Evolutionary conservation across 2,797 vertebrate species (phyloP).

Genomic region (Pogonophryne albipinna): DNA sequence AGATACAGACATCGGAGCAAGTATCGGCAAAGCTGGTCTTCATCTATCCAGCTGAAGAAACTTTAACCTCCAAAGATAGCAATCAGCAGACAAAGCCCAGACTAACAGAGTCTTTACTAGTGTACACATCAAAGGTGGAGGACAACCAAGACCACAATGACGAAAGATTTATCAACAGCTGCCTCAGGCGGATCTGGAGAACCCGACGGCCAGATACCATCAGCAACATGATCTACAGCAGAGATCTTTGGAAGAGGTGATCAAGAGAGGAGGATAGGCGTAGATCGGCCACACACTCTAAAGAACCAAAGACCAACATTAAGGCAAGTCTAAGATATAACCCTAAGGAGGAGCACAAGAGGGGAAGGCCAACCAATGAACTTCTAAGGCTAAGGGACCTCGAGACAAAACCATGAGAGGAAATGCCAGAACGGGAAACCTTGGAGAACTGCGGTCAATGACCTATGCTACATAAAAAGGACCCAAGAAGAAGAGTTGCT

Average conservation of each 20-base stretch:
- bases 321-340: no score
- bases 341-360: not conserved
- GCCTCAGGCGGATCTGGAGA: rapidly evolving
- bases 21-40: no score
- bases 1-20: no score
- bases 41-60: not conserved
- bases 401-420: not conserved
- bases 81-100: not conserved
- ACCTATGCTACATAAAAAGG: not conserved
- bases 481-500: not conserved
- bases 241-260: not conserved
- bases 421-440: no score
- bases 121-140: not conserved
- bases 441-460: not conserved
- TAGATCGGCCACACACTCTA: no score
- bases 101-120: not conserved
- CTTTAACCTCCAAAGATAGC: not conserved
- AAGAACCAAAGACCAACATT: no score
- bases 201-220: not conserved
- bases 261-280: no score
- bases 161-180: not conserved
- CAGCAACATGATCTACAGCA: not conserved
- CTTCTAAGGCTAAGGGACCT: not conserved
- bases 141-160: not conserved
- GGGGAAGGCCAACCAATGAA: not conserved